Conservation (phyloP, 2,113 vertebrate genomes). For the Pelusios castaneus region DNA sequence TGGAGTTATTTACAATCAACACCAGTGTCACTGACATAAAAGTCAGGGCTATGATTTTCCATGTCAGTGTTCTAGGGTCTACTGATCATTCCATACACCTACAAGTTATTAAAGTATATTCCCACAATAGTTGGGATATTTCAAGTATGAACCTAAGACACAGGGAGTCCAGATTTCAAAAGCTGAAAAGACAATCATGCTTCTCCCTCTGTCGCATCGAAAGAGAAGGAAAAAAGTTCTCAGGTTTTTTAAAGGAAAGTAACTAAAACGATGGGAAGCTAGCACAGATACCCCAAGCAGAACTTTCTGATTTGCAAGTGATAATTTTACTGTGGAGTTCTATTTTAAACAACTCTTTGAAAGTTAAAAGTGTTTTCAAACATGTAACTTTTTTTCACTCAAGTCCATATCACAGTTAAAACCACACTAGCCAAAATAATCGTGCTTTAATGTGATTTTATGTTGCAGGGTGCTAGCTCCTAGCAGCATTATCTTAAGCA, state of each 20-base stretch:
- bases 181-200: constrained; percentile 46
- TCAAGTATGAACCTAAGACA: neutral
- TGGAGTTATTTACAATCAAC: neutral
- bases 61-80: neutral
- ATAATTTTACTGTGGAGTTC: constrained; percentile 29
- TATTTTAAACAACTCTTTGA: constrained; percentile 14
- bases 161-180: constrained; percentile 37
- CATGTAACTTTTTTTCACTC: neutral
- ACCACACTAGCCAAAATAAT: constrained; percentile 26
- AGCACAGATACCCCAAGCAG: constrained; percentile 26
- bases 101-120: neutral
- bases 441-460: neutral
- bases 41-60: neutral
- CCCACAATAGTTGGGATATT: constrained; percentile 7
- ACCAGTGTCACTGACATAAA: neutral
- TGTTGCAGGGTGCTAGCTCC: neutral
- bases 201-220: constrained; percentile 48
- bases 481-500: neutral
- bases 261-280: constrained; percentile 3
- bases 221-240: constrained; percentile 56
- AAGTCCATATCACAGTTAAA: constrained; percentile 44
- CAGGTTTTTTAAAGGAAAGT: constrained; percentile 51
- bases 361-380: constrained; percentile 49
- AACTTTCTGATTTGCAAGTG: constrained; percentile 47
- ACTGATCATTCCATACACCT: neutral